phyloP scores from a whole-genome alignment of 2,113 vertebrate species.

The Siniperca knerii region DNA sequence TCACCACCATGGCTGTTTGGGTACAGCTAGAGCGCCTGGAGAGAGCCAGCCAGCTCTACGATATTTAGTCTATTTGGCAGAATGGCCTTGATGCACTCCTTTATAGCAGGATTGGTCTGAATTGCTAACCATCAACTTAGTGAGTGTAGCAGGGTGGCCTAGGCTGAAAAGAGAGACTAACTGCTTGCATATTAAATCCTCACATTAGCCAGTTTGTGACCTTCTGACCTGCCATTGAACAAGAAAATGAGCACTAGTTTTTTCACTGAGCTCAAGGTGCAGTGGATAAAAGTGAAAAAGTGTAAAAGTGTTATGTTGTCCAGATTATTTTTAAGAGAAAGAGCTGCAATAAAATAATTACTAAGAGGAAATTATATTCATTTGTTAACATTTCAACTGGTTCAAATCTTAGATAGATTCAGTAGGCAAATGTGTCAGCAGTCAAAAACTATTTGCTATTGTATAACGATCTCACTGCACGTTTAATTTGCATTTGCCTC shows the following conservation, averaged over 20 bases:
- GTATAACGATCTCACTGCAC: background rate
- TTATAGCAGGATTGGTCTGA: conserved; percentile 8
- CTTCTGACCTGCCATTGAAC: background rate
- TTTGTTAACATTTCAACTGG: background rate
- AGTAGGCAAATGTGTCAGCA: background rate
- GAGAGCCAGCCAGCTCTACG: conserved; percentile 7
- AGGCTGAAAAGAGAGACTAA: background rate
- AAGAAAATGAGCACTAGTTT: background rate
- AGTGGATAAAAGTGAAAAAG: background rate
- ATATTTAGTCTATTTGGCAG: conserved; percentile 61
- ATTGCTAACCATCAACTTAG: background rate
- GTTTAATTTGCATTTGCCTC: background rate
- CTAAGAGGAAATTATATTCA: background rate
- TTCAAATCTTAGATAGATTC: background rate
- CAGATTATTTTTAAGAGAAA: background rate
- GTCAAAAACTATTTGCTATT: background rate
- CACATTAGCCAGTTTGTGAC: conserved; percentile 3
- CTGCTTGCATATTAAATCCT: conserved; percentile 17
- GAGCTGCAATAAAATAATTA: background rate
- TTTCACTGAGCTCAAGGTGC: background rate
- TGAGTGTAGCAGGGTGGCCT: background rate
- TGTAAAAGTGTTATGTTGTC: background rate
- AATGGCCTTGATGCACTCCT: conserved; percentile 23
- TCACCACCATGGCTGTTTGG: conserved; percentile 65
- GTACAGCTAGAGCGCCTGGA: conserved; percentile 38